phyloP scores from a whole-genome alignment of 2,797 vertebrate genomes.

The Channallabes apus region DNA sequence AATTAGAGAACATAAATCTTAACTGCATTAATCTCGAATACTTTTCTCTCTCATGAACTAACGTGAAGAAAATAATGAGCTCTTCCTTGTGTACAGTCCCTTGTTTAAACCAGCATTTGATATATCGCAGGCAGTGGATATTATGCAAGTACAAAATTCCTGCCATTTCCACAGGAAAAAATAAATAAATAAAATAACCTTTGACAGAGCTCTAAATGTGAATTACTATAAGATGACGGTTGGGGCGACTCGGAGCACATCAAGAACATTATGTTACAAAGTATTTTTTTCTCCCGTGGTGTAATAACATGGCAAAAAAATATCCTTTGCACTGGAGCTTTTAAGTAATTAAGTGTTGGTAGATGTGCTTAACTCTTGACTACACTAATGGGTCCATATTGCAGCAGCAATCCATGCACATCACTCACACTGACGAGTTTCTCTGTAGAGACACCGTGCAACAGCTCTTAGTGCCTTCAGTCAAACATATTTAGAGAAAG shows the following conservation, averaged over 20 bases:
- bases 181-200: background rate
- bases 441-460: background rate
- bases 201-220: background rate
- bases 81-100: background rate
- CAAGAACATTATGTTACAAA: background rate
- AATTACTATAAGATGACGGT: background rate
- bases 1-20: background rate
- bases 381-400: background rate
- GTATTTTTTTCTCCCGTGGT: background rate
- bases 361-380: background rate
- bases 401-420: background rate
- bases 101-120: background rate
- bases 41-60: background rate
- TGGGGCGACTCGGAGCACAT: background rate
- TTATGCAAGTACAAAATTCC: background rate
- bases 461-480: background rate
- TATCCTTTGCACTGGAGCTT: background rate
- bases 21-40: background rate
- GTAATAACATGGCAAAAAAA: background rate
- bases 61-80: background rate
- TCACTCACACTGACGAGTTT: background rate
- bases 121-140: background rate
- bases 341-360: background rate
- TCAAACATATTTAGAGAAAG: conserved; percentile 26
- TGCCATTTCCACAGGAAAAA: background rate